Evolutionary conservation across 2,888 invertebrate species (phyloP), one percentile per base, ranked within the genome.

Genomic region (Ephialtes manifestator): DNA sequence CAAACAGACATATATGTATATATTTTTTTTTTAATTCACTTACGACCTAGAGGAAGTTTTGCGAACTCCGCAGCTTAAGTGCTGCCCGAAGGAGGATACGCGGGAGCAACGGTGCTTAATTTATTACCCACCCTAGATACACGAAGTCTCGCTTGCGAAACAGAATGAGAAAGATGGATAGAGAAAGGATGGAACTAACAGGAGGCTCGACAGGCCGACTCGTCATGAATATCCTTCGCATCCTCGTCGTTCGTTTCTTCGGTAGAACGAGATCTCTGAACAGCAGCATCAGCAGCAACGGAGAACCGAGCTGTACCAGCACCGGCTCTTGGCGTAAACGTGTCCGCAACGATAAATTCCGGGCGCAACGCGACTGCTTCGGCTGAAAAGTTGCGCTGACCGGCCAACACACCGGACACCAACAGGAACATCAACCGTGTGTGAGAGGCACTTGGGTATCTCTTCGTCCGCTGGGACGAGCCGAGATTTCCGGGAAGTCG

Each of bases 401-500:
- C 67, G 46, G 13, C 67, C 68, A 35, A n/a, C 63, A 18, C 65
- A 35, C 35, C 67, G 63, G 71, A 39, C 74, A 60, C 63, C 74
- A 76, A 71, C 75, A 58, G 81, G 72, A 84, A 81, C 81, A 84
- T 65, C 76, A 77, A 55, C 43, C 48, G 65, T 18, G 46, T 63
- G 65, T 18, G 71, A 53, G 48, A 58, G 68, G 24, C 75, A 68
- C 75, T 70, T 43, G 53, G 43, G 39, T 39, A 39, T 68, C 78
- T 71, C 82, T 67, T 72, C 76, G 79, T 79, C 58, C 82, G 51
- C 39, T 55, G 75, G 71, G 67, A 76, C 70, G 79, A 85, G 78
- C 75, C 79, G 75, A 85, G 85, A 82, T 85, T 85, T 85, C 85
- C 85, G 85, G 85, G 82, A 85, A 85, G 82, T 85, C 82, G 82